Evolutionary conservation across 2,888 invertebrate genomes (phyloP), one percentile per base, ranked within the genome.

Genomic region (Sarcophaga carnaria): DNA sequence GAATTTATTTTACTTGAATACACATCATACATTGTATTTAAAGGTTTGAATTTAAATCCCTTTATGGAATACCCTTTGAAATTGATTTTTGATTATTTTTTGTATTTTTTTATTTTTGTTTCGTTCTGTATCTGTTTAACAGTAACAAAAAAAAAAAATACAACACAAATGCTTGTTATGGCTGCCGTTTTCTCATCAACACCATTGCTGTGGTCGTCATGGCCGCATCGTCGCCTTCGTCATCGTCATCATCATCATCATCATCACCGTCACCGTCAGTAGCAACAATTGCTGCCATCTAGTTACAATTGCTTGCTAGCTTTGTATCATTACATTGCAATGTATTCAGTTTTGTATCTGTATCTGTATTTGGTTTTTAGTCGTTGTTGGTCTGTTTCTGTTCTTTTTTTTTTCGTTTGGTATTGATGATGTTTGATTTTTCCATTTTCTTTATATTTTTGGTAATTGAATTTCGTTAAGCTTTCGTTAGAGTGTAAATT

Each of bases 131-230:
- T 54, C 17, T 72, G 60, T 27, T 82, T 66, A 75, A 79, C 67
- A 81, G 69, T 84, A 80, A 64, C 14, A 11, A 14, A 49, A 49
- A 14, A 11, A 12, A 54, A 83, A 72, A 54, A 54, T 62, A 75
- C 64, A 83, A 72, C 45, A 71, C 14, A 81, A 83, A 79, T 71
- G 83, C 78, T 87, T 87, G 87, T 87, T 87, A 87, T 76, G 76
- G 81, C 87, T 87, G 84, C 87, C 78, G 84, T 84, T 81, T 87
- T 84, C 87, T 87, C 87, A 87, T 87, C 87, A 84, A 84, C 87
- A 87, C 83, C 84, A 81, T 70, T 62, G 66, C 49, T 47, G 37
- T 60, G 49, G 47, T 45, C 71, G 54, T 82, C 75, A 79, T 75
- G 17, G 17, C 66, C 70, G 27, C 70, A 67, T 74, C 63, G 80